Evolutionary conservation across 2,888 invertebrate species (phyloP), one percentile per base, ranked within the genome.

Genomic region (Ennomos erosarius): DNA sequence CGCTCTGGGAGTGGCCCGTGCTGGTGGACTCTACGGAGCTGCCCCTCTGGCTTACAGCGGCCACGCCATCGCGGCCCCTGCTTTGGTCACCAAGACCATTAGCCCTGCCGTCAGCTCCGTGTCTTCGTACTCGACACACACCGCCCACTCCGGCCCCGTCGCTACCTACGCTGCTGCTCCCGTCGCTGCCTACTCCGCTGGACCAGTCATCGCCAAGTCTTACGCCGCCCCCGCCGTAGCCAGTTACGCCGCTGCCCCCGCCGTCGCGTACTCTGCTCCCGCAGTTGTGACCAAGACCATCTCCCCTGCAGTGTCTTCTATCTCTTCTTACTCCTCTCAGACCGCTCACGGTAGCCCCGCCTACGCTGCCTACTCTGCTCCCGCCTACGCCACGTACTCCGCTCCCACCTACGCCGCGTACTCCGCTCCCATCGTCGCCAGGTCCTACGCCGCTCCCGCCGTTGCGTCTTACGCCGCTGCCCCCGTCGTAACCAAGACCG

Each of bases 1-100:
- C 80, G 87, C 92, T 70, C 83, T 95, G 87, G 94, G 94, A 69
- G 85, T 92, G 48, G 94, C 91, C 80, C 93, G 86, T 75, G 94
- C 94, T 68, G 93, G 95, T 67, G 81, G 92, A 64, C 80, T 94
- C 57, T 78, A 84, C 54, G 90, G 86, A 57, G 88, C 87, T 46
- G 91, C 88, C 64, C 90, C 90, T 13, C 75, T 90, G 70, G 88
- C 88, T 69, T 94, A 87, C 85, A 93, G 84, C 82, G 87, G 74
- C 82, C 93, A 82, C 65, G 81, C 81, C 47, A 63, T 77, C 69
- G 84, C 86, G 47, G 84, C 85, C n/a, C 87, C 87, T 47, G 85
- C 86, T 26, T 56, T 64, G 51, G 67, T 74, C 45, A 68, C 79
- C 54, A 78, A 78, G 68, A 73, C 78, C 64, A 69, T 75, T 65